Conservation (phyloP, 1,140 invertebrate species). For the Protaetia brevitarsis region DNA sequence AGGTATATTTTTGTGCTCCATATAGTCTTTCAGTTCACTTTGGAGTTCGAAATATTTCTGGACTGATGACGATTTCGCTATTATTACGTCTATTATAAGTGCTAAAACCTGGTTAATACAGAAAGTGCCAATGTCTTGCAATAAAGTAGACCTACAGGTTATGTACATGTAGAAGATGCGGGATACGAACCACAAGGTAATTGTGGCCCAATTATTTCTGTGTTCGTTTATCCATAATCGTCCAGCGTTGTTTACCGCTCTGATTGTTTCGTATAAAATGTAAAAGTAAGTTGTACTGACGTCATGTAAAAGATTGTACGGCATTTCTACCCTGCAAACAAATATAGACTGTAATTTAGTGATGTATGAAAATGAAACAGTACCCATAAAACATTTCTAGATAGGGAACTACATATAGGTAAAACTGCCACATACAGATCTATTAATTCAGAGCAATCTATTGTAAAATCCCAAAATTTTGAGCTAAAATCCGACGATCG, state of each 20-base stretch:
- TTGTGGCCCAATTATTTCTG: neutral
- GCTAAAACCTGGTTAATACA: constrained; percentile 16
- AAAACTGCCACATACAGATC: no score
- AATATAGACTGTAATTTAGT: neutral
- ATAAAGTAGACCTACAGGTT: neutral
- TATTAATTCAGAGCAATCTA: no score
- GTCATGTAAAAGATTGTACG: constrained; percentile 2
- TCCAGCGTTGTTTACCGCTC: neutral
- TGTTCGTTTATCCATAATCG: neutral
- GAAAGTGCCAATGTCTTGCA: neutral
- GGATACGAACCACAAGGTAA: neutral
- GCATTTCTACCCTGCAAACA: neutral
- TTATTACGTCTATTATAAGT: constrained; percentile 14
- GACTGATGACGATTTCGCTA: constrained; percentile 13
- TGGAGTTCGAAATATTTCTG: constrained; percentile 35
- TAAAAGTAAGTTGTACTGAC: neutral
- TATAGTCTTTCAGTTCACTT: constrained; percentile 33
- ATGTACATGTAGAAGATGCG: neutral
- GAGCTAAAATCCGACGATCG: no score
- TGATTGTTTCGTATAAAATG: neutral
- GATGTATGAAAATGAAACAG: neutral
- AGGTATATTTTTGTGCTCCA: constrained; percentile 33
- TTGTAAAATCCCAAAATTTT: no score
- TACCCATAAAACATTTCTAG: neutral
- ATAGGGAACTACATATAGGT: neutral